Evolutionary conservation across 2,113 vertebrate species (phyloP).

Genomic region (Mirounga angustirostris): DNA sequence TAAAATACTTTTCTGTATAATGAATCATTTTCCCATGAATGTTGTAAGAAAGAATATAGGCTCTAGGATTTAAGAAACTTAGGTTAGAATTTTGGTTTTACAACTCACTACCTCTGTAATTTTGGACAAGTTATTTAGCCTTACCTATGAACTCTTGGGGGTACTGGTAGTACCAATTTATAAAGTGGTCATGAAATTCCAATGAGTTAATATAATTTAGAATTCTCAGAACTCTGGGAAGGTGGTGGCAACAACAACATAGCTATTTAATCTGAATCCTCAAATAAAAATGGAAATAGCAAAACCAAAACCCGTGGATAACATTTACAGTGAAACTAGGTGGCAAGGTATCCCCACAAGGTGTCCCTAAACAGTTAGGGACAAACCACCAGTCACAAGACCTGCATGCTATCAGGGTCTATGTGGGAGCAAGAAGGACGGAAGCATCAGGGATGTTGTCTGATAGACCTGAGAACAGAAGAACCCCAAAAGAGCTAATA

Average conservation of each 20-base stretch:
- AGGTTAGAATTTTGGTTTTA: conserved; percentile 57
- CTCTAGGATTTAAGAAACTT: conserved; percentile 39
- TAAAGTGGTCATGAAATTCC: conserved; percentile 32
- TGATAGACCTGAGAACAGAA: conserved; percentile 17
- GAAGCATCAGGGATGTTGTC: conserved; percentile 5
- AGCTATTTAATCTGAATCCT: conserved; percentile 45
- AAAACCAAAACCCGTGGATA: conserved; percentile 16
- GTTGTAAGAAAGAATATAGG: background rate
- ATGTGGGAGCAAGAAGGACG: background rate
- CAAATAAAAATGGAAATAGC: conserved; percentile 51
- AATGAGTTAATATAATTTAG: conserved; percentile 48
- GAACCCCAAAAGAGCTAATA: background rate
- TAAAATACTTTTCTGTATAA: background rate
- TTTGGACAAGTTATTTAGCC: conserved; percentile 39
- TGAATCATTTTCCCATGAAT: background rate
- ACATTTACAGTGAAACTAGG: conserved; percentile 30
- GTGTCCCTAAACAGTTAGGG: background rate
- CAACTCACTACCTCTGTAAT: background rate
- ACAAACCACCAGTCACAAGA: background rate
- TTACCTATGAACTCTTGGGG: background rate
- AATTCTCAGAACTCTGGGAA: conserved; percentile 17
- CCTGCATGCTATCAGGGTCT: background rate
- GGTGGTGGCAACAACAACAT: background rate
- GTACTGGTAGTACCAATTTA: conserved; percentile 2
- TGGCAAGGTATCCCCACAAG: background rate